Evolutionary conservation across 2,113 vertebrate genomes (phyloP).

Genomic region (Mystacornis crossleyi): DNA sequence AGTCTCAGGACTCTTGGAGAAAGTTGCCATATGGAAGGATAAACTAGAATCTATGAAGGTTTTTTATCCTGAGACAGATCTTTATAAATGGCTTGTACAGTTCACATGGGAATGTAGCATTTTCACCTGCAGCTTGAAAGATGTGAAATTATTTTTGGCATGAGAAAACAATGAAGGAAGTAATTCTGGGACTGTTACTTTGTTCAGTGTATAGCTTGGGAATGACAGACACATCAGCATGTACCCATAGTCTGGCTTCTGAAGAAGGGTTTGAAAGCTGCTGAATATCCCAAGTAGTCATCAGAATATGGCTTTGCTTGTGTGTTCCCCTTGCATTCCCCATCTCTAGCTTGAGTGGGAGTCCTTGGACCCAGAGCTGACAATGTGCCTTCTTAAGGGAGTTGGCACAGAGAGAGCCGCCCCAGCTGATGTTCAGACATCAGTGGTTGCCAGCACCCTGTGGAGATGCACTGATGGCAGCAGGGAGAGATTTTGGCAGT

Average conservation of each 20-base stretch:
- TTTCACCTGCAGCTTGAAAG: slow-evolving; percentile 29
- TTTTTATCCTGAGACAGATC: not conserved
- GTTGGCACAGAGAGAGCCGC: not conserved
- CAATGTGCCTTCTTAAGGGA: not conserved
- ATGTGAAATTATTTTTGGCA: slow-evolving; percentile 16
- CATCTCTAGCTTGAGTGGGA: not conserved
- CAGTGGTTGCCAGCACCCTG: slow-evolving; percentile 18
- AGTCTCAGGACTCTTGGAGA: not conserved
- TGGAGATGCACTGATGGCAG: not conserved
- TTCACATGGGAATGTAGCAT: not conserved
- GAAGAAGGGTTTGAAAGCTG: not conserved
- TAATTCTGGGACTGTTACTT: not conserved
- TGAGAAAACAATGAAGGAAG: not conserved
- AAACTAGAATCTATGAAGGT: not conserved
- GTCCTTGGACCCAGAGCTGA: not conserved
- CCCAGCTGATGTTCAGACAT: slow-evolving; percentile 1
- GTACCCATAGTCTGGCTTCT: not conserved
- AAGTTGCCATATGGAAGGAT: not conserved
- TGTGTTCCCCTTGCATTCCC: not conserved
- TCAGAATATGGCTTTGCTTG: not conserved
- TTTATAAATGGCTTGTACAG: slow-evolving; percentile 8
- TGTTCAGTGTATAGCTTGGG: not conserved
- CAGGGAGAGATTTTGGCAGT: not conserved
- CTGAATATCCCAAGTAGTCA: not conserved
- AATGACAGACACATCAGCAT: not conserved